Evolutionary conservation across 2,113 vertebrate genomes (phyloP).

Genomic region (Callionymus lyra): DNA sequence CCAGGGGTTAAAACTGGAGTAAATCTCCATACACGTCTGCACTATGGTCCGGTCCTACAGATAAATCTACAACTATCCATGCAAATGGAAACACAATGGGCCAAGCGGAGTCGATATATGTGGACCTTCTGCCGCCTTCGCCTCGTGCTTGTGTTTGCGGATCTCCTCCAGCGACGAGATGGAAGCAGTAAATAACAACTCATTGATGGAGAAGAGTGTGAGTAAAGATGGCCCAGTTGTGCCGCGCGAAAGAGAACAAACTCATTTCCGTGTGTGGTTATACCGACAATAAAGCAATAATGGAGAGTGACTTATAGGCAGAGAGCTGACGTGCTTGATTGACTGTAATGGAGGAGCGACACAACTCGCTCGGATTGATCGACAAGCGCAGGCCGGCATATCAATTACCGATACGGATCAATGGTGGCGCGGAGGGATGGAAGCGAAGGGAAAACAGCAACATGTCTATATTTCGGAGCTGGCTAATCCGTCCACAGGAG

Average conservation of each 20-base stretch:
- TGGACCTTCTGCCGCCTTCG: no score
- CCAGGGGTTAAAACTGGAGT: slow-evolving; percentile 63
- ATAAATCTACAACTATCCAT: slow-evolving; percentile 53
- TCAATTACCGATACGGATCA: slow-evolving; percentile 44
- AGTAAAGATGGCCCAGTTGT: slow-evolving; percentile 15
- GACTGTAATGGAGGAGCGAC: slow-evolving; percentile 31
- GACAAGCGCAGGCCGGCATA: slow-evolving; percentile 29
- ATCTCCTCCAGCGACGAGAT: background rate
- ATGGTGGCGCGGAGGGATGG: slow-evolving; percentile 11
- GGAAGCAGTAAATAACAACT: slow-evolving; percentile 27
- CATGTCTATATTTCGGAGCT: slow-evolving; percentile 9
- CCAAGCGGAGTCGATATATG: slow-evolving; percentile 39
- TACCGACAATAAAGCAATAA: slow-evolving; percentile 12
- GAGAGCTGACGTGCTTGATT: slow-evolving; percentile 39
- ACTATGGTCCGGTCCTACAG: slow-evolving; percentile 47
- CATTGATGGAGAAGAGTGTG: slow-evolving; percentile 20
- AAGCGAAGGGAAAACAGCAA: slow-evolving; percentile 18
- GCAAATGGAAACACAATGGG: slow-evolving; percentile 57
- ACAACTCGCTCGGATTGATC: slow-evolving; percentile 27
- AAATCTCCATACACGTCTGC: slow-evolving; percentile 66
- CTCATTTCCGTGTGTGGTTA: slow-evolving; percentile 2
- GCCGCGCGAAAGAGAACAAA: slow-evolving; percentile 5
- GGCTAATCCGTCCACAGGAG: slow-evolving; percentile 6
- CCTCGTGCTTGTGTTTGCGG: no score
- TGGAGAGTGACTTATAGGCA: slow-evolving; percentile 15